phyloP scores from a whole-genome alignment of 2,113 vertebrate genomes.

The Engraulis encrasicolus region DNA sequence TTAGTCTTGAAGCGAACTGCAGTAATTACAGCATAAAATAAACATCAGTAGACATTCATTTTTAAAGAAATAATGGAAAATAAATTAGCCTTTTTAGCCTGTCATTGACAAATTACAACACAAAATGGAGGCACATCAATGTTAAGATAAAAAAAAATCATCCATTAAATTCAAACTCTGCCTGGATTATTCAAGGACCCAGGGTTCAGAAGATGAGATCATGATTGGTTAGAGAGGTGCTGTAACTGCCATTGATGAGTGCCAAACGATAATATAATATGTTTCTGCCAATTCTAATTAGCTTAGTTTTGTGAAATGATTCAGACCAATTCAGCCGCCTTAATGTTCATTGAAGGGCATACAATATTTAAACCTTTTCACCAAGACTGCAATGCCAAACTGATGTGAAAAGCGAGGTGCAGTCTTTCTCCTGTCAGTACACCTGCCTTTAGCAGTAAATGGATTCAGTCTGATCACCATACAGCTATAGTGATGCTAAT shows the following conservation, averaged over 20 bases:
- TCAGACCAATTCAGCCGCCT: too few relatives aligned
- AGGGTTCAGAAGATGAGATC: neutral
- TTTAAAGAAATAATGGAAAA: too few relatives aligned
- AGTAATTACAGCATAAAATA: too few relatives aligned
- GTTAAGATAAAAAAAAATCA: neutral
- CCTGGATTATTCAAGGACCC: neutral
- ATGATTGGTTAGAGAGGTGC: neutral
- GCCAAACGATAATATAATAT: too few relatives aligned
- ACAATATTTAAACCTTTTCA: too few relatives aligned
- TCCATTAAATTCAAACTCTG: too few relatives aligned
- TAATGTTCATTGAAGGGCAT: too few relatives aligned
- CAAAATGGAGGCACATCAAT: neutral
- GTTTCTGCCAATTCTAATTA: too few relatives aligned
- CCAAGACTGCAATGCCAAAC: neutral
- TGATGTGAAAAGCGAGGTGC: neutral
- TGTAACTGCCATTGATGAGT: neutral
- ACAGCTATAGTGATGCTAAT: neutral
- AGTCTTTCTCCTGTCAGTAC: neutral
- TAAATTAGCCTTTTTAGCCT: neutral
- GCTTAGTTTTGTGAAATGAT: too few relatives aligned
- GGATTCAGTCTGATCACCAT: neutral
- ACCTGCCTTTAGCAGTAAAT: neutral
- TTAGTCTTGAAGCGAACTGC: too few relatives aligned
- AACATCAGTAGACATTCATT: too few relatives aligned
- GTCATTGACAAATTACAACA: constrained; percentile 46